A percentile compares a stretch with the other conserved stretches of the same genome.
Conservation (phyloP, 2,888 invertebrate species). For the Tiliacea aurago region DNA sequence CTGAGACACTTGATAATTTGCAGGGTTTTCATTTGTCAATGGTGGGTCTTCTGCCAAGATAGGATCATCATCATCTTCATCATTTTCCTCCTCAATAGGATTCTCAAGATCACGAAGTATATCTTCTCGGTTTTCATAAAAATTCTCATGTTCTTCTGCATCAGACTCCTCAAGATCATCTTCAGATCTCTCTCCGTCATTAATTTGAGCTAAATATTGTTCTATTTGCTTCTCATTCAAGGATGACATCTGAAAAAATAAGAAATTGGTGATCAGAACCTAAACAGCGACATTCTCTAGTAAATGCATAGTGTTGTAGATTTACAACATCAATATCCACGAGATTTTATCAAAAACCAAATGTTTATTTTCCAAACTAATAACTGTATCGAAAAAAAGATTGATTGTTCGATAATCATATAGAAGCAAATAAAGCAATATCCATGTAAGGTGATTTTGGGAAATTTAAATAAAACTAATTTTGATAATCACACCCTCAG, state of each 20-base stretch:
- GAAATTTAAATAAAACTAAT: too few relatives aligned
- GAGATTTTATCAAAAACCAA: constrained; percentile 62
- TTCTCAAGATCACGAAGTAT: constrained; percentile 69
- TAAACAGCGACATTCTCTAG: constrained; percentile 61
- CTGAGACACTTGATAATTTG: constrained; percentile 67
- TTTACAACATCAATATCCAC: constrained; percentile 62
- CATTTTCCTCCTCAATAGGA: constrained; percentile 67
- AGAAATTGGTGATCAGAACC: constrained; percentile 59
- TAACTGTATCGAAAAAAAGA: constrained; percentile 64
- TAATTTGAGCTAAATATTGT: constrained; percentile 69
- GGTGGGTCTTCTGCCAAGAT: constrained; percentile 66
- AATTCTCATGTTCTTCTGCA: constrained; percentile 66
- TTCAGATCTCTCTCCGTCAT: constrained; percentile 68
- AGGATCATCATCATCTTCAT: constrained; percentile 65
- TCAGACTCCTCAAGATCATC: constrained; percentile 70
- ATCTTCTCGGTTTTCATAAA: constrained; percentile 69
- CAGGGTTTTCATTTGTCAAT: constrained; percentile 66
- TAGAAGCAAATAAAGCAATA: too few relatives aligned
- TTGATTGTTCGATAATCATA: too few relatives aligned
- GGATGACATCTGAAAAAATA: constrained; percentile 64
- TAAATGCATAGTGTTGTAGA: constrained; percentile 62
- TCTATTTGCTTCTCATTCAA: constrained; percentile 68
- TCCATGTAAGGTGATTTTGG: too few relatives aligned
- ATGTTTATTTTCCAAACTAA: constrained; percentile 60
- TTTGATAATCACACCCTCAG: too few relatives aligned